phyloP scores from a whole-genome alignment of 2,797 vertebrate species.

The Pterois miles region DNA sequence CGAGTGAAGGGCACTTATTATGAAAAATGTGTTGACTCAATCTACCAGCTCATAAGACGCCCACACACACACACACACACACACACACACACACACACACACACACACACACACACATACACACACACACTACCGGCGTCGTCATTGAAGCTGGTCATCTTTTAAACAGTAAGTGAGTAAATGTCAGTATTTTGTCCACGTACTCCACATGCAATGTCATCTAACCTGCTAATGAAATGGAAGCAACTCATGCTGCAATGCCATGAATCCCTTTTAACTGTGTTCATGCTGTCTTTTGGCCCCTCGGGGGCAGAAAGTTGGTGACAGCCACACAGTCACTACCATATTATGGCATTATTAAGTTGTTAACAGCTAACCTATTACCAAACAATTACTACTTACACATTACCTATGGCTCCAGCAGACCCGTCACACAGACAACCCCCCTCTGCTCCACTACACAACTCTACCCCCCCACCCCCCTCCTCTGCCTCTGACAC shows the following conservation, averaged over 20 bases:
- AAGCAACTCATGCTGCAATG: background rate
- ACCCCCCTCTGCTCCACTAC: too few species aligned
- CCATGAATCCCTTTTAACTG: background rate
- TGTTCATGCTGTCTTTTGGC: background rate
- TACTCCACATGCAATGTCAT: background rate
- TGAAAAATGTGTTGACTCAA: constrained; percentile 61
- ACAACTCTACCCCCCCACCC: too few species aligned
- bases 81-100: background rate
- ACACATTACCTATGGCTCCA: too few species aligned
- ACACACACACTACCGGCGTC: background rate
- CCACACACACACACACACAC: constrained; percentile 1
- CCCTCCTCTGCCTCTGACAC: too few species aligned
- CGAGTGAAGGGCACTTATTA: constrained; percentile 56
- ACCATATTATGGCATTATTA: background rate
- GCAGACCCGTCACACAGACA: too few species aligned
- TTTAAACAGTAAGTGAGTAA: constrained; percentile 10
- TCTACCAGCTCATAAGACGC: constrained; percentile 23
- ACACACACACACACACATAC: constrained; percentile 5
- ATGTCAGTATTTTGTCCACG: constrained; percentile 4
- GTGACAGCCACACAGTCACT: background rate
- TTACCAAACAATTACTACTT: background rate
- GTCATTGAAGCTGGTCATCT: constrained; percentile 4
- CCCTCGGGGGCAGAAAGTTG: background rate
- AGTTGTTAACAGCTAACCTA: background rate
- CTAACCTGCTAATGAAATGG: constrained; percentile 1